These are phyloP conservation scores for Philhelius pedissequus DNA, from an alignment of 2,888 invertebrate species.

Conservation along the genomic window DNA sequence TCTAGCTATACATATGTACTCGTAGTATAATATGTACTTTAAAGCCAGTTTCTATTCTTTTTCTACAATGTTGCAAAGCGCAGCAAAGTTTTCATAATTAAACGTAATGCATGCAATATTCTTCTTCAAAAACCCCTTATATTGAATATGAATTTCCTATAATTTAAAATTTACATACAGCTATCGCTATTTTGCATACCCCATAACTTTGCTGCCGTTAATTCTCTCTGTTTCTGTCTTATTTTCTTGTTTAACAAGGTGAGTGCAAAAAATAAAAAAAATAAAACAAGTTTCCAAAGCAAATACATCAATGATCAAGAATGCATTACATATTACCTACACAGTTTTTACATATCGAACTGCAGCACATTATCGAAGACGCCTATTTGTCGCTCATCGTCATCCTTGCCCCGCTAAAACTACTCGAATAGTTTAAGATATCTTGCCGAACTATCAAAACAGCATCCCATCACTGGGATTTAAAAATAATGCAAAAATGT, in stretches of 20 bases:
- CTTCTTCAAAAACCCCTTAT: neutral
- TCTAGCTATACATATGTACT: too few relatives aligned
- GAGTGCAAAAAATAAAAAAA: conserved; percentile 10
- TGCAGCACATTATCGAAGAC: neutral
- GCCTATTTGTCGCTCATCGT: conserved; percentile 12
- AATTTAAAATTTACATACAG: neutral
- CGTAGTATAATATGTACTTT: neutral
- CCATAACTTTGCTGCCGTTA: neutral
- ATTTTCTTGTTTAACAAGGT: conserved; percentile 51
- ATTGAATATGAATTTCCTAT: neutral
- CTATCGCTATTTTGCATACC: conserved; percentile 38
- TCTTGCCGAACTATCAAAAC: neutral
- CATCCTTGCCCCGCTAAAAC: neutral
- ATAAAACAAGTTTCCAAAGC: conserved; percentile 30
- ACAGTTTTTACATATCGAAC: conserved; percentile 22
- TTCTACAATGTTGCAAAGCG: neutral
- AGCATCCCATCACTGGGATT: neutral
- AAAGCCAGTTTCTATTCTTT: neutral
- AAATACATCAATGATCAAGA: conserved; percentile 14
- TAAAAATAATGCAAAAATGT: conserved; percentile 4
- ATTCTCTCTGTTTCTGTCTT: neutral
- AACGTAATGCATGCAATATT: neutral
- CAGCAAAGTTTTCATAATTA: neutral
- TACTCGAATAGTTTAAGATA: neutral
- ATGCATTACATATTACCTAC: conserved; percentile 17